Conservation (phyloP, 1,140 invertebrate species). For the Apis dorsata region DNA sequence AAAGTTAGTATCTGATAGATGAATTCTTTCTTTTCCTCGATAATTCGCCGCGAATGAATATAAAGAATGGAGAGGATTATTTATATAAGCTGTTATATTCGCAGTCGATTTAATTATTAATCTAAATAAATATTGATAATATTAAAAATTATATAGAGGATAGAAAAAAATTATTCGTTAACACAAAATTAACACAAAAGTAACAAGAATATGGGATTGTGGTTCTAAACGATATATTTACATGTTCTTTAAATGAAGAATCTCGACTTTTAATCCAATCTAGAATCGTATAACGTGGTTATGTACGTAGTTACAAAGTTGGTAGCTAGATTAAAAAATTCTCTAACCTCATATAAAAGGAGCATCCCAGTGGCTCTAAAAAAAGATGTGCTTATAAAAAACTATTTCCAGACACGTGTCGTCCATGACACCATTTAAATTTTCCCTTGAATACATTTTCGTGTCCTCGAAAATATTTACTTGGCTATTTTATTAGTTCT, state of each 20-base stretch:
- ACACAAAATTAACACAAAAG: too few species aligned
- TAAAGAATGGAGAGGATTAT: not conserved
- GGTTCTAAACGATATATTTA: too few species aligned
- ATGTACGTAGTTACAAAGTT: too few species aligned
- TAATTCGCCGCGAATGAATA: not conserved
- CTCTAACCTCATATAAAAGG: not conserved
- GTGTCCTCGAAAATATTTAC: not conserved
- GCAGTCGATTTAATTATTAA: too few species aligned
- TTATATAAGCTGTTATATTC: not conserved
- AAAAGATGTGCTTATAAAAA: not conserved
- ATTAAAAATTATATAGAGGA: too few species aligned
- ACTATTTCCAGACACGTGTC: not conserved
- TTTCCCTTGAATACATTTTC: not conserved
- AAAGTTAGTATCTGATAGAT: conserved; percentile 25
- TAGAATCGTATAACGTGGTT: too few species aligned
- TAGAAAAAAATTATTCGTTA: too few species aligned
- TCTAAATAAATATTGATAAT: not conserved
- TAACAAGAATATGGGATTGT: too few species aligned
- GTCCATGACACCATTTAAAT: not conserved
- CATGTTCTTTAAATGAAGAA: too few species aligned
- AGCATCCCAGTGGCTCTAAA: not conserved
- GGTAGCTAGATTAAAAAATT: not conserved
- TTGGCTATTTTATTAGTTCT: not conserved
- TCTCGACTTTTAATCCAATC: too few species aligned
- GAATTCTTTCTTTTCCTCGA: not conserved